Percentiles rank a stretch among this genome's conserved stretches.
Conservation (phyloP, 1,140 invertebrate genomes). For the Bombus affinis region DNA sequence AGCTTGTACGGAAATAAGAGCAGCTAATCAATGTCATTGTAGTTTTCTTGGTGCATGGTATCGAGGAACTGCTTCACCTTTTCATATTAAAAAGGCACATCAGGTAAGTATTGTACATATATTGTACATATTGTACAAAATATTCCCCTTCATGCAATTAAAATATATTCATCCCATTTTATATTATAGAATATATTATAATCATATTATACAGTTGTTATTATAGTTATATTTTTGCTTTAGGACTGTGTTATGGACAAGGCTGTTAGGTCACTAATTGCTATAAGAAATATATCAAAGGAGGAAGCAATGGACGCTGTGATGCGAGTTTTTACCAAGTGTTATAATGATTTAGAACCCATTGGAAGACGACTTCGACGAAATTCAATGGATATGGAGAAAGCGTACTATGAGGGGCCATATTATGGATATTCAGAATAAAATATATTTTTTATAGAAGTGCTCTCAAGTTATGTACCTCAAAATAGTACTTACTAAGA, state of each 20-base stretch:
- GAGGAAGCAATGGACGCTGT: constrained; percentile 90
- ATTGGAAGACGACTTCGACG: constrained; percentile 92
- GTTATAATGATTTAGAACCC: constrained; percentile 97
- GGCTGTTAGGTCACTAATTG: constrained; percentile 91
- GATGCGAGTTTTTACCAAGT: constrained; percentile 94
- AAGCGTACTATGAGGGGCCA: constrained; percentile 89
- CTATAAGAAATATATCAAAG: constrained; percentile 89
- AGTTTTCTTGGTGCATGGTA: constrained; percentile 91
- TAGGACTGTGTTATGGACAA: constrained; percentile 95
- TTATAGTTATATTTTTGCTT: constrained; percentile 14
- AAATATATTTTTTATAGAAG: constrained; percentile 1
- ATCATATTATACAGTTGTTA: neutral
- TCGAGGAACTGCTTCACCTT: constrained; percentile 89
- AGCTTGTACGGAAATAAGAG: constrained; percentile 96
- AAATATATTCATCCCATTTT: neutral
- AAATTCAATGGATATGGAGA: constrained; percentile 89
- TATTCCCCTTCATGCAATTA: neutral
- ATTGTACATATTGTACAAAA: neutral
- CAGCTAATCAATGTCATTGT: constrained; percentile 96
- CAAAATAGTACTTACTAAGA: neutral
- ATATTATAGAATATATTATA: neutral
- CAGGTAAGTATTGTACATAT: constrained; percentile 80
- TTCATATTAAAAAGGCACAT: constrained; percentile 89
- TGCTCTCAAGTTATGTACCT: neutral
- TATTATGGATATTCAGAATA: constrained; percentile 88